These are phyloP conservation scores for Cololabis saira DNA, from an alignment of 2,113 vertebrate genomes.

Conservation along the genomic window DNA sequence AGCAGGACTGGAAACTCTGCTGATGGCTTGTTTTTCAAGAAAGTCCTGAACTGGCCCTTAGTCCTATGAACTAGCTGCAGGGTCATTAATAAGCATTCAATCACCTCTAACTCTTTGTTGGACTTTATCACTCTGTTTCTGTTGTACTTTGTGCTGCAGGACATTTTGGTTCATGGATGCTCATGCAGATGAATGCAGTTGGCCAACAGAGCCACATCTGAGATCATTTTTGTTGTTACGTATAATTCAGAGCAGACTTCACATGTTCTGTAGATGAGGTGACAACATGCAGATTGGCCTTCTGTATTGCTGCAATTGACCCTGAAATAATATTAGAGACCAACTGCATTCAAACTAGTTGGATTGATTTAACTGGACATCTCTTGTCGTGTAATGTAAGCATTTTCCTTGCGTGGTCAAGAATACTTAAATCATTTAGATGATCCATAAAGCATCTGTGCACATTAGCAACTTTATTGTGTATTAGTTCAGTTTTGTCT, in stretches of 20 bases:
- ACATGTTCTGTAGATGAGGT: not conserved
- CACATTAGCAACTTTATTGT: too few relatives aligned
- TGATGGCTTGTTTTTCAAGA: conserved; percentile 5
- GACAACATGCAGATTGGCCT: not conserved
- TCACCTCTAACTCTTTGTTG: not conserved
- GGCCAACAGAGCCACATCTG: conserved; percentile 24
- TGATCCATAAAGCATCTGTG: too few relatives aligned
- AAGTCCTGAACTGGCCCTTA: conserved; percentile 11
- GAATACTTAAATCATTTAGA: too few relatives aligned
- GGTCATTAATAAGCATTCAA: conserved; percentile 15
- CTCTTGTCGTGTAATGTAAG: too few relatives aligned
- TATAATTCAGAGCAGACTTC: conserved; percentile 19
- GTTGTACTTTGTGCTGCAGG: conserved; percentile 14
- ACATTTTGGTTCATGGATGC: conserved; percentile 12
- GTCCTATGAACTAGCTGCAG: conserved; percentile 14
- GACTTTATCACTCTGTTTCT: conserved; percentile 3
- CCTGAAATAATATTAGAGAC: too few relatives aligned
- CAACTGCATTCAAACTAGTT: too few relatives aligned
- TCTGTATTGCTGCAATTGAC: not conserved
- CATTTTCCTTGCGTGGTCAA: too few relatives aligned
- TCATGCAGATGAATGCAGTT: conserved; percentile 14
- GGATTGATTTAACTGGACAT: too few relatives aligned
- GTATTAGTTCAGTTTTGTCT: too few relatives aligned
- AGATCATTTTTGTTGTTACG: conserved; percentile 17
- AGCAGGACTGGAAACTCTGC: conserved; percentile 16